A percentile compares a stretch with the other conserved stretches of the same genome.
Evolutionary conservation across 1,140 invertebrate genomes (phyloP).

Genomic region (Penaeus japonicus): DNA sequence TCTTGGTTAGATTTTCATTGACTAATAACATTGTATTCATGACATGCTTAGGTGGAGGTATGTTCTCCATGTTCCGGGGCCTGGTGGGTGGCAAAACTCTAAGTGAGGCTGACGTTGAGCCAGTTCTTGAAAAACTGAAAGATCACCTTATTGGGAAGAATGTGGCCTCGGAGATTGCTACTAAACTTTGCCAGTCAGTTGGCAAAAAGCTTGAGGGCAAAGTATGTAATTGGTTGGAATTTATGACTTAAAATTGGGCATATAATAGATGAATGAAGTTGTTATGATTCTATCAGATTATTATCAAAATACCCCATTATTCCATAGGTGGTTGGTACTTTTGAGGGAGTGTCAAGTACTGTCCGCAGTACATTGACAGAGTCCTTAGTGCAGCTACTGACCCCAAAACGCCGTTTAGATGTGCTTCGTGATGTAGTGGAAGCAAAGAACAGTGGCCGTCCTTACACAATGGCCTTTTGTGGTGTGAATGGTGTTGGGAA

Average conservation of each 20-base stretch:
- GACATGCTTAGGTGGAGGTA: conserved; percentile 64
- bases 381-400: conserved; percentile 89
- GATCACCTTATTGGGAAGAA: conserved; percentile 98
- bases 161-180: conserved; percentile 94
- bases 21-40: neutral
- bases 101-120: conserved; percentile 77
- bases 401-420: conserved; percentile 93
- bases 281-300: neutral
- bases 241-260: no score
- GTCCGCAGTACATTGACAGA: conserved; percentile 84
- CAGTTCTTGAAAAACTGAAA: conserved; percentile 91
- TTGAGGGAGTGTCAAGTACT: conserved; percentile 85
- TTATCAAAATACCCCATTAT: neutral
- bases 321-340: conserved; percentile 80
- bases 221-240: conserved; percentile 65
- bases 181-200: conserved; percentile 95
- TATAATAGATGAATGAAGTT: neutral
- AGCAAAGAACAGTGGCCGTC: conserved; percentile 79
- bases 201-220: conserved; percentile 92
- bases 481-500: conserved; percentile 99
- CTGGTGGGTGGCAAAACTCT: conserved; percentile 88
- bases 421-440: conserved; percentile 96
- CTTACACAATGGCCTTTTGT: conserved; percentile 97
- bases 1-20: no score
- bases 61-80: conserved; percentile 82